These are phyloP conservation scores for Drosophila borborema DNA, from an alignment of 2,888 invertebrate species.

Conservation along the genomic window DNA sequence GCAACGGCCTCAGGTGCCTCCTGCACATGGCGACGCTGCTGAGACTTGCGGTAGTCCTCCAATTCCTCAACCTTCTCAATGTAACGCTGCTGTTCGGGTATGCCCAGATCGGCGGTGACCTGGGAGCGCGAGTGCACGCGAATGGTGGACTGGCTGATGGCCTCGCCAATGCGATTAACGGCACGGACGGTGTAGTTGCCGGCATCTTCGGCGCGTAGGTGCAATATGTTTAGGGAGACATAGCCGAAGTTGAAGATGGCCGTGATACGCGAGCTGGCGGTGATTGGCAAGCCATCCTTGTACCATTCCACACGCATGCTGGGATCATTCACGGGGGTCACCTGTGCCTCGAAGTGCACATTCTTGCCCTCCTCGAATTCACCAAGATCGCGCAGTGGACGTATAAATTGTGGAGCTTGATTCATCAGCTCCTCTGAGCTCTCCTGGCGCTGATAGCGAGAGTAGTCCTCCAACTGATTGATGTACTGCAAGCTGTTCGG, in stretches of 20 bases:
- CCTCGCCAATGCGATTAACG: constrained; percentile 95
- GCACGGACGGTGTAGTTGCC: constrained; percentile 97
- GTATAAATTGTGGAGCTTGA: constrained; percentile 94
- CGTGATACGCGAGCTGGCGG: constrained; percentile 98
- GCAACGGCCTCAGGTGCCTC: constrained; percentile 92
- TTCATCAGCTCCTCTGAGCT: constrained; percentile 92
- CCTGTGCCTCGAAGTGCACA: constrained; percentile 96
- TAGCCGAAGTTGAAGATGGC: constrained; percentile 99
- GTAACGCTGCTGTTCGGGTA: constrained; percentile 95
- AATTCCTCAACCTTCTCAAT: constrained; percentile 96
- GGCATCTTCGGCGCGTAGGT: constrained; percentile 99
- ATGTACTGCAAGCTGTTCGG: constrained; percentile 96
- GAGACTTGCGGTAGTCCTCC: constrained; percentile 93
- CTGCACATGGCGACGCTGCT: constrained; percentile 92
- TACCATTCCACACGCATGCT: constrained; percentile 98
- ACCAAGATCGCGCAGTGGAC: constrained; percentile 93
- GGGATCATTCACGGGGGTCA: constrained; percentile 96
- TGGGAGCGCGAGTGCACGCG: constrained; percentile 92
- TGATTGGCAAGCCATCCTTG: constrained; percentile 97
- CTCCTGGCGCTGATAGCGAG: constrained; percentile 93
- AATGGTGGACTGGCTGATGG: constrained; percentile 92
- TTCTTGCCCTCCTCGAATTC: constrained; percentile 95
- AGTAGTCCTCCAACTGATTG: constrained; percentile 95
- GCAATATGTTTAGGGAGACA: constrained; percentile 99
- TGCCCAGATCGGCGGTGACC: constrained; percentile 94